Percentiles rank a stretch among this genome's conserved stretches.
Evolutionary conservation across 2,888 invertebrate genomes (phyloP).

Genomic region (Mythimna lalbum): DNA sequence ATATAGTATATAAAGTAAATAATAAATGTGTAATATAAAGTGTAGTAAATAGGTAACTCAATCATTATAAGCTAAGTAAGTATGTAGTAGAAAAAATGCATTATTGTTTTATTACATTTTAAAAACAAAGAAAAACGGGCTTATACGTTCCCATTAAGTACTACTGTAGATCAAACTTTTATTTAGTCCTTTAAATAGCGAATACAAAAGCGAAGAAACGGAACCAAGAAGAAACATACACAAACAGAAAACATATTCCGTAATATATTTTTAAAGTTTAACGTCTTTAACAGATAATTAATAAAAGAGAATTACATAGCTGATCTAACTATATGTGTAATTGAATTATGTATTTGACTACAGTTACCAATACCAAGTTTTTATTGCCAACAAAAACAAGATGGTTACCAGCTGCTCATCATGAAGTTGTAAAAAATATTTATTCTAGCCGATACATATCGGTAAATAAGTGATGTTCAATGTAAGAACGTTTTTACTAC

Average conservation of each 20-base stretch:
- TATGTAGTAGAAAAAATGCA: too few relatives aligned
- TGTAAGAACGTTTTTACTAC: slow-evolving; percentile 35
- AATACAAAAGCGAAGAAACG: neutral
- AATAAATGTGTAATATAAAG: too few relatives aligned
- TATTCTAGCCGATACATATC: slow-evolving; percentile 40
- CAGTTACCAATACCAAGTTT: slow-evolving; percentile 25
- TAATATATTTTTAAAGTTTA: neutral
- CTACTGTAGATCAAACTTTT: neutral
- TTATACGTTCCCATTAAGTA: neutral
- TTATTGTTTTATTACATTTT: too few relatives aligned
- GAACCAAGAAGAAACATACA: neutral
- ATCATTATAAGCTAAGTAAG: too few relatives aligned
- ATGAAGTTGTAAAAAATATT: slow-evolving; percentile 39
- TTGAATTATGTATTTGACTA: slow-evolving; percentile 36
- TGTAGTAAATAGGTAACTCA: too few relatives aligned
- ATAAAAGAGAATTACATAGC: neutral
- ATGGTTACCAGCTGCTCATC: slow-evolving; percentile 48
- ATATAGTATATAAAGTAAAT: too few relatives aligned
- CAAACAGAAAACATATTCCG: neutral
- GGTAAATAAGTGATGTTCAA: slow-evolving; percentile 39
- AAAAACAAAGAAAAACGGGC: neutral
- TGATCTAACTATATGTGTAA: neutral
- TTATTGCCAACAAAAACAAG: slow-evolving; percentile 32
- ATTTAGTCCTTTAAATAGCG: neutral
- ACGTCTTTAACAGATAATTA: slow-evolving; percentile 8